phyloP scores from a whole-genome alignment of 2,113 vertebrate species.

The Apus apus region DNA sequence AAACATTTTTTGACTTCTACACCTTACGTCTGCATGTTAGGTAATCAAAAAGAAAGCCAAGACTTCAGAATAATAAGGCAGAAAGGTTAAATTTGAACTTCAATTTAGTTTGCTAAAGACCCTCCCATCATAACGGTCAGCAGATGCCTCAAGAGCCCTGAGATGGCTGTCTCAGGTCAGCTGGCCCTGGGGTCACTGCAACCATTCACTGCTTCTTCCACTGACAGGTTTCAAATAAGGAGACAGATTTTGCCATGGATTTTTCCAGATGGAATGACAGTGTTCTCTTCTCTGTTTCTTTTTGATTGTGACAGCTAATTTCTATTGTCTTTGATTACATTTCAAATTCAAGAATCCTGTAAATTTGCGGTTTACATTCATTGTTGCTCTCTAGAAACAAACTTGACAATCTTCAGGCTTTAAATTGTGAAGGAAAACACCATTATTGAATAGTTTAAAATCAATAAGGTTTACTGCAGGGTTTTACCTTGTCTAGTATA shows the following conservation, averaged over 20 bases:
- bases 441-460: constrained; percentile 1
- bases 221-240: not conserved
- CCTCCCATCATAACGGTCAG: fast-evolving
- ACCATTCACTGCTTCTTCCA: not conserved
- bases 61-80: not conserved
- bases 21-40: not conserved
- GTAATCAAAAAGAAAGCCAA: not conserved
- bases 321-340: not conserved
- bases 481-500: not conserved
- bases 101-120: not conserved
- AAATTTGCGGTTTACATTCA: not conserved
- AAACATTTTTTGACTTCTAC: not conserved
- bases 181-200: not conserved
- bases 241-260: not conserved
- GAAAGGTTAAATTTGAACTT: not conserved
- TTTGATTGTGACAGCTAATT: not conserved
- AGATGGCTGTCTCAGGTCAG: not conserved
- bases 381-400: not conserved
- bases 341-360: not conserved
- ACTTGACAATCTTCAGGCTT: not conserved
- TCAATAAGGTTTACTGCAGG: not conserved
- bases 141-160: not conserved
- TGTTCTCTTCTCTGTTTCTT: not conserved
- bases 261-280: fast-evolving
- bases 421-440: constrained; percentile 8